Evolutionary conservation across 2,888 invertebrate genomes (phyloP).

Genomic region (Melanargia galathea): DNA sequence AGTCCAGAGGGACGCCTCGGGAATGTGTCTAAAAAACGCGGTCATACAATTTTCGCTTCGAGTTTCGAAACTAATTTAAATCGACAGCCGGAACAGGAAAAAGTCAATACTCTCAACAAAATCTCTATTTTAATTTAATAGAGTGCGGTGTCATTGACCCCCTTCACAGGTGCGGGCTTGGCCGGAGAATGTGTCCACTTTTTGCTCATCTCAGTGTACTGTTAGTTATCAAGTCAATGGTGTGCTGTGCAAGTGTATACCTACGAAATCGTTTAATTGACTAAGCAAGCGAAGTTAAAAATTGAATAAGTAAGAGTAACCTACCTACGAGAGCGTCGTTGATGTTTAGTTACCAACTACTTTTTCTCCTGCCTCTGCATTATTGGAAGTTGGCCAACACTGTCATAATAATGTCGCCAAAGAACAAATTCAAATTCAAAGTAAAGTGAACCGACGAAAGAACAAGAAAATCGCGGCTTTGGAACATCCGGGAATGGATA

Average conservation of each 20-base stretch:
- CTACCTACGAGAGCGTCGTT: too few species aligned
- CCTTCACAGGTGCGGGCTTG: constrained; percentile 29
- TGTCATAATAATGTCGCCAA: too few species aligned
- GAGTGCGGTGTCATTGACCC: constrained; percentile 48
- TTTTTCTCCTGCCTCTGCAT: too few species aligned
- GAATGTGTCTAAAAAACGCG: background rate
- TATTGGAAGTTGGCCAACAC: too few species aligned
- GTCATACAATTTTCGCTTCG: constrained; percentile 31
- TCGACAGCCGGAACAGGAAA: constrained; percentile 40
- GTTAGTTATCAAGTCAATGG: constrained; percentile 42
- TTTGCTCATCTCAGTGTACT: constrained; percentile 54
- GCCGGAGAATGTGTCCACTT: constrained; percentile 42
- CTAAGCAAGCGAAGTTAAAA: too few species aligned
- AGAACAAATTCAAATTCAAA: too few species aligned
- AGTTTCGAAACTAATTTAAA: constrained; percentile 40
- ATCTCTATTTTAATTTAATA: constrained; percentile 63
- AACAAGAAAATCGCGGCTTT: too few species aligned
- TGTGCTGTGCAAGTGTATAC: background rate
- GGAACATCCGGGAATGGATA: too few species aligned
- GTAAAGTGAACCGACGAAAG: too few species aligned
- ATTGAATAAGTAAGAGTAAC: too few species aligned
- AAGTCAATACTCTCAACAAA: constrained; percentile 59
- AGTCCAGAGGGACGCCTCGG: background rate
- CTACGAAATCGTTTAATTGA: background rate
- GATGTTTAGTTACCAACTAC: too few species aligned